phyloP scores from a whole-genome alignment of 1,140 invertebrate genomes.

The Lordiphosa collinella region DNA sequence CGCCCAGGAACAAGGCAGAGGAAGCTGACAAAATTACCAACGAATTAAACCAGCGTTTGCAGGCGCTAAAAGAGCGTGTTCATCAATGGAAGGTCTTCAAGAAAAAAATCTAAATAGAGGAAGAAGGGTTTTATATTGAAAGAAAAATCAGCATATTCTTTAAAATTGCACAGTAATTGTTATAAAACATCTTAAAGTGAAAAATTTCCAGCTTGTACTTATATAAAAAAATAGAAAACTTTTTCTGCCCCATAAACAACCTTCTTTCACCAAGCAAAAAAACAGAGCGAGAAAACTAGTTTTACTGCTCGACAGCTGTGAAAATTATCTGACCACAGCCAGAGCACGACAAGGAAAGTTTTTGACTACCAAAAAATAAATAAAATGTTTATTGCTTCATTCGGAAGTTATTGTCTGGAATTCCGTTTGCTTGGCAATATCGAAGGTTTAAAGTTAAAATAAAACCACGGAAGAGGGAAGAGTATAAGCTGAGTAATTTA shows the following conservation, averaged over 20 bases:
- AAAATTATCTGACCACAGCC: slow-evolving; percentile 7
- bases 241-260: not conserved
- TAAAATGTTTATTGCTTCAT: slow-evolving; percentile 8
- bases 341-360: not conserved
- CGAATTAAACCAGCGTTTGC: slow-evolving; percentile 1
- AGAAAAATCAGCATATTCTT: too few relatives aligned
- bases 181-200: too few relatives aligned
- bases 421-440: too few relatives aligned
- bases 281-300: too few relatives aligned
- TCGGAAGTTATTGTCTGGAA: not conserved
- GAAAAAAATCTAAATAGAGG: not conserved
- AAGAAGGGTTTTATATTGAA: too few relatives aligned
- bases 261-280: too few relatives aligned
- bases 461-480: too few relatives aligned
- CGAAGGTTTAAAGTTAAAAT: not conserved
- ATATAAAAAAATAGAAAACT: not conserved
- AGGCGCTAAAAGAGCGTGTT: not conserved
- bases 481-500: too few relatives aligned
- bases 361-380: not conserved
- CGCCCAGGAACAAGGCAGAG: too few relatives aligned
- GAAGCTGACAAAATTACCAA: not conserved
- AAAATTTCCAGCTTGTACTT: too few relatives aligned
- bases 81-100: not conserved
- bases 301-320: not conserved
- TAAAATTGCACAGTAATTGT: too few relatives aligned